phyloP scores from a whole-genome alignment of 2,888 invertebrate genomes.

The Salpingus planirostris region DNA sequence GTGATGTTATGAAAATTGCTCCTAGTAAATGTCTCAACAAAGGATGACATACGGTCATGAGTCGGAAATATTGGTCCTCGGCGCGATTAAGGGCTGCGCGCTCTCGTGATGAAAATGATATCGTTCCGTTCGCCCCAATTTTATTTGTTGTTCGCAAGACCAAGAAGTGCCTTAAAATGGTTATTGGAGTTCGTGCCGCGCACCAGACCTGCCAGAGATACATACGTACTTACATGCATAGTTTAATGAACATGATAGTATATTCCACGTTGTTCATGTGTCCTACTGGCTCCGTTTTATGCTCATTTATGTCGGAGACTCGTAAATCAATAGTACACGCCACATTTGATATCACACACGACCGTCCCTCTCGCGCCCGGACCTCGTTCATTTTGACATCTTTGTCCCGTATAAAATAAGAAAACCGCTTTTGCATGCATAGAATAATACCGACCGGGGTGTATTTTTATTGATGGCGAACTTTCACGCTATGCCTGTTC shows the following conservation, averaged over 20 bases:
- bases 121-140: too few relatives aligned
- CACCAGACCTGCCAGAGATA: too few relatives aligned
- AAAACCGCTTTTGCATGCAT: slow-evolving; percentile 17
- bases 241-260: slow-evolving; percentile 14
- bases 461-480: slow-evolving; percentile 20
- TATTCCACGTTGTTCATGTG: slow-evolving; percentile 16
- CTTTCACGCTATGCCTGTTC: slow-evolving; percentile 18
- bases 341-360: slow-evolving; percentile 17
- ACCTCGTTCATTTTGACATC: slow-evolving; percentile 8
- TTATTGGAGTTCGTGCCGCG: too few relatives aligned
- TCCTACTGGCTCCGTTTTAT: slow-evolving; percentile 15
- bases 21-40: too few relatives aligned
- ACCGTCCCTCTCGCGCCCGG: slow-evolving; percentile 8
- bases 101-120: too few relatives aligned
- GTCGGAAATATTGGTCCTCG: too few relatives aligned
- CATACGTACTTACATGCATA: too few relatives aligned
- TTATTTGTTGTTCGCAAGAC: too few relatives aligned
- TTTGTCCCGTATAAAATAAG: slow-evolving; percentile 13
- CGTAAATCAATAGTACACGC: slow-evolving; percentile 18
- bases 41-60: too few relatives aligned
- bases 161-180: too few relatives aligned
- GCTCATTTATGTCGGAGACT: slow-evolving; percentile 16
- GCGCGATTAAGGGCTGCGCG: too few relatives aligned
- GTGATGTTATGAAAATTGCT: too few relatives aligned
- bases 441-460: slow-evolving; percentile 14